A percentile compares a stretch with the other conserved stretches of the same genome.
Conservation (phyloP, 1,140 invertebrate species). For the Gonioctena quinquepunctata region DNA sequence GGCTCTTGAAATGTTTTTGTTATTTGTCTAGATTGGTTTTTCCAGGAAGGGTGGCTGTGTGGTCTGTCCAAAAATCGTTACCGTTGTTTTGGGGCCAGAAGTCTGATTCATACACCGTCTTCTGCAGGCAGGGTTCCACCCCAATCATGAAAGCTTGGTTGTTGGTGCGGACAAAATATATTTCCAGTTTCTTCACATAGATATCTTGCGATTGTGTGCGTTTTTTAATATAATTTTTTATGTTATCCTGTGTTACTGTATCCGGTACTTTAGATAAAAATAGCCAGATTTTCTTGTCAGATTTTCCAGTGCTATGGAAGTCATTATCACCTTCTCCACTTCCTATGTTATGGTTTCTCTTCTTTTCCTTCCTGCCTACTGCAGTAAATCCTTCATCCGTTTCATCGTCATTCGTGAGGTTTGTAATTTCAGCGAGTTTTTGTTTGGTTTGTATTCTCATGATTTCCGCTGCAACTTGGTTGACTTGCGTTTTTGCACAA, state of each 20-base stretch:
- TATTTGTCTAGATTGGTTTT: neutral
- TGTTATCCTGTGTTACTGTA: neutral
- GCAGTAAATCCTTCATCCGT: neutral
- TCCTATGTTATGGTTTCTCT: constrained; percentile 2
- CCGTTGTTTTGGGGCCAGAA: constrained; percentile 7
- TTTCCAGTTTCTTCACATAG: neutral
- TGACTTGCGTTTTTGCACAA: neutral
- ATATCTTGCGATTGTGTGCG: neutral
- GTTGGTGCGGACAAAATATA: neutral
- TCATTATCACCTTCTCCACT: constrained; percentile 5
- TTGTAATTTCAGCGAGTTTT: neutral
- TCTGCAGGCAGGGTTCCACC: neutral
- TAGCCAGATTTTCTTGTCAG: neutral
- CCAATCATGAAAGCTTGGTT: constrained; percentile 9
- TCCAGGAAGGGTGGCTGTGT: neutral
- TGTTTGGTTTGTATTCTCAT: constrained; percentile 10
- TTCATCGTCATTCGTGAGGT: neutral
- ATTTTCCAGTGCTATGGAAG: neutral
- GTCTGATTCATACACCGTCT: neutral
- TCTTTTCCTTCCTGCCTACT: neutral
- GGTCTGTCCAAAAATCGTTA: neutral
- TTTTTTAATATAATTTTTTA: constrained; percentile 6
- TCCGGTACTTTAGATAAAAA: constrained; percentile 9
- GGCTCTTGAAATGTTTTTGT: neutral
- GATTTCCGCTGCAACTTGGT: neutral